Evolutionary conservation across 2,888 invertebrate species (phyloP).

Genomic region (Colostygia pectinataria): DNA sequence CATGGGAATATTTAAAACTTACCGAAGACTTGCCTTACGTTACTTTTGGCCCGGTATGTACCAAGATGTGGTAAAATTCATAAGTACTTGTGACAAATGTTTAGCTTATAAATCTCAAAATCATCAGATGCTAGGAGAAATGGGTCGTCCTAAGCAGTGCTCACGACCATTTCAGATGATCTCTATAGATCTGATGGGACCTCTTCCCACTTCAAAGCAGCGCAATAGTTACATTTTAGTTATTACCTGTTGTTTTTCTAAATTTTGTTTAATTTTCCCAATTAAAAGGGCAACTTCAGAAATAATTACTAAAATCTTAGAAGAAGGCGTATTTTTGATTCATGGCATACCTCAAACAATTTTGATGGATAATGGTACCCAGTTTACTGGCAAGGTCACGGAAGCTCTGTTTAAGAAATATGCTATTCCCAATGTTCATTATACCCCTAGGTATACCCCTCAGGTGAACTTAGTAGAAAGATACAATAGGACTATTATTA

Average conservation of each 20-base stretch:
- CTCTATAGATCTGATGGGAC: conserved; percentile 36
- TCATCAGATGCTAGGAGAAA: too few species aligned
- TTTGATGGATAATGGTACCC: neutral
- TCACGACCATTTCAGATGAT: conserved; percentile 35
- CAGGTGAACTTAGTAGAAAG: neutral
- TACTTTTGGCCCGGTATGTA: conserved; percentile 37
- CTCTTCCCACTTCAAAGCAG: conserved; percentile 25
- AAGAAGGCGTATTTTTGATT: too few species aligned
- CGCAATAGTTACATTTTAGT: too few species aligned
- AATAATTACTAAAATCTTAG: too few species aligned
- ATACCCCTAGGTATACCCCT: neutral
- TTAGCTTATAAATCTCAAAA: too few species aligned
- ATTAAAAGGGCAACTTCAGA: too few species aligned
- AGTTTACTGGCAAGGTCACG: neutral
- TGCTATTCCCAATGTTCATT: neutral
- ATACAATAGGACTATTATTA: neutral
- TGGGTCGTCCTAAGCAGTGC: too few species aligned
- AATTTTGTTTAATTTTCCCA: too few species aligned
- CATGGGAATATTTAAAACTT: conserved; percentile 38
- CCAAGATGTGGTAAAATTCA: conserved; percentile 25
- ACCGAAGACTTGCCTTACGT: conserved; percentile 26
- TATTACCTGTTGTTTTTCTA: too few species aligned
- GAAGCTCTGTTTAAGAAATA: too few species aligned
- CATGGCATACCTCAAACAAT: neutral
- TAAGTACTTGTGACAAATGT: too few species aligned